Evolutionary conservation across 2,888 invertebrate species (phyloP).

Genomic region (Thyatira batis): DNA sequence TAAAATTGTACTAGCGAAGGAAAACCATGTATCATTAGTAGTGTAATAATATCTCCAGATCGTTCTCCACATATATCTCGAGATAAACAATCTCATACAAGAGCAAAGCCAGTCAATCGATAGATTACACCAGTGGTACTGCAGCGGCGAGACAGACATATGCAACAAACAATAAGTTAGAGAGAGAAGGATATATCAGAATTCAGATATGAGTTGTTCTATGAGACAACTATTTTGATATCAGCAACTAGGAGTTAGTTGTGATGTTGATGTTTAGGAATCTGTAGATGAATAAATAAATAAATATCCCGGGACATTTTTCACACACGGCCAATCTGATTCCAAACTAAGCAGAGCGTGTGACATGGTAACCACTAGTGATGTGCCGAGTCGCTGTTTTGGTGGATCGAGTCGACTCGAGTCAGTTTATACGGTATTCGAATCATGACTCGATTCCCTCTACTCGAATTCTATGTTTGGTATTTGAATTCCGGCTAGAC

Average conservation of each 20-base stretch:
- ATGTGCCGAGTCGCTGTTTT: no score
- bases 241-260: background rate
- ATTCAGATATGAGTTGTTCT: background rate
- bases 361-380: no score
- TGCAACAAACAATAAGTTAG: slow-evolving; percentile 18
- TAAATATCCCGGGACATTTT: background rate
- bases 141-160: slow-evolving; percentile 32
- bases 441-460: no score
- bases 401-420: no score
- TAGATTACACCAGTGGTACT: slow-evolving; percentile 40
- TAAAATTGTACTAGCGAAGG: no score
- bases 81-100: slow-evolving; percentile 20
- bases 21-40: no score
- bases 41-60: slow-evolving; percentile 7
- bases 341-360: background rate
- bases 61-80: slow-evolving; percentile 10
- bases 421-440: no score
- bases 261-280: background rate
- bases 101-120: slow-evolving; percentile 36
- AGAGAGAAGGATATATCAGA: slow-evolving; percentile 27
- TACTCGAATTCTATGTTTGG: no score
- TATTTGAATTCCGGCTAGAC: no score
- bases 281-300: background rate
- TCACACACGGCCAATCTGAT: no score
- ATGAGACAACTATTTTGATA: slow-evolving; percentile 2